These are phyloP conservation scores for Heteromurus nitidus DNA, from an alignment of 2,888 invertebrate species.

Conservation along the genomic window DNA sequence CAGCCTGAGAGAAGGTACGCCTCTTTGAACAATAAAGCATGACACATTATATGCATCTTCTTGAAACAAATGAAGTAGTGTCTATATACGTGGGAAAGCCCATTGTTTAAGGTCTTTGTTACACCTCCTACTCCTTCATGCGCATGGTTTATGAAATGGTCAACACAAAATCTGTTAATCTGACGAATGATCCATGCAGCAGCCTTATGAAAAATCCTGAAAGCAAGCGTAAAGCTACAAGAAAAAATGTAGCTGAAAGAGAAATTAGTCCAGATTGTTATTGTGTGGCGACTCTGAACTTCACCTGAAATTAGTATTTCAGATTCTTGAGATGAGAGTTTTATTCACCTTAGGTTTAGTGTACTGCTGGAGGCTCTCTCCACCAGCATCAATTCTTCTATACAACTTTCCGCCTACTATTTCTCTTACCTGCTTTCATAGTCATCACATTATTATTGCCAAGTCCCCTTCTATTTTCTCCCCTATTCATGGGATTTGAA, in stretches of 20 bases:
- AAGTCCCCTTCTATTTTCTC: constrained; percentile 18
- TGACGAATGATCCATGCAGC: constrained; percentile 3
- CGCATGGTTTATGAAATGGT: constrained; percentile 22
- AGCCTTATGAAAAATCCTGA: background rate
- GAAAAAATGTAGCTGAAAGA: background rate
- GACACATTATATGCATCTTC: constrained; percentile 18
- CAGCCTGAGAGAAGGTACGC: constrained; percentile 71
- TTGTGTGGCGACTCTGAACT: no score
- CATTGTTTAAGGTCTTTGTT: background rate
- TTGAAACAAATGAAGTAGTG: constrained; percentile 1
- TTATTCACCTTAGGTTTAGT: background rate
- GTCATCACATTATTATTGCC: background rate
- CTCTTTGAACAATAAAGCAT: constrained; percentile 42
- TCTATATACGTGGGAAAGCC: background rate
- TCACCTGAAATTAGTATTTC: no score
- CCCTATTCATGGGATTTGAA: background rate
- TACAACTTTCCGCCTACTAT: constrained; percentile 44
- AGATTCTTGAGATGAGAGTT: no score
- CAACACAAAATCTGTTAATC: constrained; percentile 53
- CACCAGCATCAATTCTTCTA: constrained; percentile 33
- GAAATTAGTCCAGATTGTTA: constrained; percentile 40
- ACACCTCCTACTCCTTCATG: background rate
- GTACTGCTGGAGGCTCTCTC: constrained; percentile 40
- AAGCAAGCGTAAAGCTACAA: background rate
- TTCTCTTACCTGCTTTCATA: background rate